Conservation (phyloP, 1,140 invertebrate species). For the Heliconius congener region DNA sequence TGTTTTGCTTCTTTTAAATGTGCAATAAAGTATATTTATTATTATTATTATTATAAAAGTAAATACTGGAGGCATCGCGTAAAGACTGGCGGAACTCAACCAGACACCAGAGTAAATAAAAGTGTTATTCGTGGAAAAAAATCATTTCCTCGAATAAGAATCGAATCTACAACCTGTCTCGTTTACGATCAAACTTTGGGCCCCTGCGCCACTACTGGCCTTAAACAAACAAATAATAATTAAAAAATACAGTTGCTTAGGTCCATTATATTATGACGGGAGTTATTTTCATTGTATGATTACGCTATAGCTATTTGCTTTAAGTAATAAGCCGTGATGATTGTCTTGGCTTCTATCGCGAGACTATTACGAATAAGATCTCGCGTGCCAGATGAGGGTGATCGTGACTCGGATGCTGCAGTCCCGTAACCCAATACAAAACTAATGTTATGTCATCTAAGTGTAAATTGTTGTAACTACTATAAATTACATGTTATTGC, state of each 20-base stretch:
- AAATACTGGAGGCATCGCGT: no score
- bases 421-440: slow-evolving; percentile 33
- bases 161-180: no score
- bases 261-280: no score
- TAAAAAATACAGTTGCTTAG: neutral
- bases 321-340: slow-evolving; percentile 4
- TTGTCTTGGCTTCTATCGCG: slow-evolving; percentile 18
- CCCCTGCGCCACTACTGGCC: no score
- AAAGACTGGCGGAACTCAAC: no score
- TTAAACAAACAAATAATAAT: neutral
- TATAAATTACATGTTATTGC: neutral
- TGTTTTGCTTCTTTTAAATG: no score
- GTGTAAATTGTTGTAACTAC: neutral
- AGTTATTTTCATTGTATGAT: neutral
- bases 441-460: slow-evolving; percentile 30
- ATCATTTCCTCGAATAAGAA: no score
- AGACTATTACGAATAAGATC: slow-evolving; percentile 3
- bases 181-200: no score
- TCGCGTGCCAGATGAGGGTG: slow-evolving; percentile 18
- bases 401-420: slow-evolving; percentile 36
- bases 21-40: no score
- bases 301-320: neutral
- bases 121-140: no score
- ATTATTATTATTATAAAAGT: no score
- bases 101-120: no score